Conservation (phyloP, 2,888 invertebrate genomes). For the Athalia rosae region DNA sequence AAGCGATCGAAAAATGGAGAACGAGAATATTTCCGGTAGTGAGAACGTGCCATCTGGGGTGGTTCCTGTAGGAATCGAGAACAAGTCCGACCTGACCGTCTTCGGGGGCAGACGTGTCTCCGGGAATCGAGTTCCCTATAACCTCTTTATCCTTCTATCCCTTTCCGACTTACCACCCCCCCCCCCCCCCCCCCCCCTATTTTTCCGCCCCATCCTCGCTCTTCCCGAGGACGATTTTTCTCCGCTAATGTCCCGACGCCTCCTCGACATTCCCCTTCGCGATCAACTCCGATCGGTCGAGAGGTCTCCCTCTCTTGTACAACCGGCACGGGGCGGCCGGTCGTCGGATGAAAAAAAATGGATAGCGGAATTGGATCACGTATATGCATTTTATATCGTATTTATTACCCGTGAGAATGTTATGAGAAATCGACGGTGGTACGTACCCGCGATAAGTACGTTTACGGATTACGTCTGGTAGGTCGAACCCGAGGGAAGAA, state of each 20-base stretch:
- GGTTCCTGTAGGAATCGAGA: slow-evolving; percentile 13
- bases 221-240: slow-evolving; percentile 23
- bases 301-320: background rate
- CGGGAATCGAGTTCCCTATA: too few relatives aligned
- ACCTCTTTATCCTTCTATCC: too few relatives aligned
- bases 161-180: background rate
- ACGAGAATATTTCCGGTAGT: slow-evolving; percentile 12
- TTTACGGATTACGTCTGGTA: too few relatives aligned
- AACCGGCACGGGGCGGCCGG: too few relatives aligned
- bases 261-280: background rate
- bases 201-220: background rate
- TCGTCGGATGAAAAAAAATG: background rate
- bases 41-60: slow-evolving; percentile 33
- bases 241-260: slow-evolving; percentile 18
- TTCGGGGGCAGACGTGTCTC: slow-evolving; percentile 22
- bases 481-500: too few relatives aligned
- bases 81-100: background rate
- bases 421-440: background rate
- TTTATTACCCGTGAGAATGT: slow-evolving; percentile 36
- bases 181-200: background rate
- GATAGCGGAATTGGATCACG: slow-evolving; percentile 34
- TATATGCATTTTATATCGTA: slow-evolving; percentile 33
- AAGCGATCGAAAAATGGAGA: background rate
- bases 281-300: background rate
- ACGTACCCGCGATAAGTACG: too few relatives aligned